These are phyloP conservation scores for Papilio xuthus DNA, from an alignment of 1,140 invertebrate genomes.

Conservation along the genomic window DNA sequence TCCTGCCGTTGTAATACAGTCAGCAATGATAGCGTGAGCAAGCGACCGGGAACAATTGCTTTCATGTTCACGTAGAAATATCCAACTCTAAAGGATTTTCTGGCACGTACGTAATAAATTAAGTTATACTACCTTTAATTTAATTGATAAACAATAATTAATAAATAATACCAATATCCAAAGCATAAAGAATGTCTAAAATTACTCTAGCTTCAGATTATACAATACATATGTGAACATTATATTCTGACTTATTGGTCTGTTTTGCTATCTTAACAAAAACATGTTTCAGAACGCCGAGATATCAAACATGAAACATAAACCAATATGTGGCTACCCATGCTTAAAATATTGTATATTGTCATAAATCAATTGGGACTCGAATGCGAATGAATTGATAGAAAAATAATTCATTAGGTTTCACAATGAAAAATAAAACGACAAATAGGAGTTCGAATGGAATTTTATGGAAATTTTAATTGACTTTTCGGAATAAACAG, in stretches of 20 bases:
- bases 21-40: constrained; percentile 47
- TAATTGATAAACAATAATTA: background rate
- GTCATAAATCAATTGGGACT: constrained; percentile 14
- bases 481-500: constrained; percentile 35
- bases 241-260: too few relatives aligned
- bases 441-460: constrained; percentile 10
- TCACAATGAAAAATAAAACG: constrained; percentile 16
- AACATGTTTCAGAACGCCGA: background rate
- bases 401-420: constrained; percentile 32
- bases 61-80: constrained; percentile 19
- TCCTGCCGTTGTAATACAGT: constrained; percentile 68
- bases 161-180: background rate
- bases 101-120: background rate
- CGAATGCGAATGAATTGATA: constrained; percentile 31
- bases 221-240: too few relatives aligned
- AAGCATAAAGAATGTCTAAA: background rate
- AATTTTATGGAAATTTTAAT: constrained; percentile 38
- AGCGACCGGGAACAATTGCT: constrained; percentile 22
- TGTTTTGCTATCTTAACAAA: background rate
- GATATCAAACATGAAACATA: background rate
- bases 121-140: background rate
- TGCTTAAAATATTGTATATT: constrained; percentile 4
- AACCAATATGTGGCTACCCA: background rate
- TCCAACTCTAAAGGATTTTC: constrained; percentile 4
- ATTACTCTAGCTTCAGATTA: too few relatives aligned